Percentiles rank a stretch among this genome's conserved stretches.
Conservation (phyloP, 2,888 invertebrate genomes). For the Drosophila nigritarsus region DNA sequence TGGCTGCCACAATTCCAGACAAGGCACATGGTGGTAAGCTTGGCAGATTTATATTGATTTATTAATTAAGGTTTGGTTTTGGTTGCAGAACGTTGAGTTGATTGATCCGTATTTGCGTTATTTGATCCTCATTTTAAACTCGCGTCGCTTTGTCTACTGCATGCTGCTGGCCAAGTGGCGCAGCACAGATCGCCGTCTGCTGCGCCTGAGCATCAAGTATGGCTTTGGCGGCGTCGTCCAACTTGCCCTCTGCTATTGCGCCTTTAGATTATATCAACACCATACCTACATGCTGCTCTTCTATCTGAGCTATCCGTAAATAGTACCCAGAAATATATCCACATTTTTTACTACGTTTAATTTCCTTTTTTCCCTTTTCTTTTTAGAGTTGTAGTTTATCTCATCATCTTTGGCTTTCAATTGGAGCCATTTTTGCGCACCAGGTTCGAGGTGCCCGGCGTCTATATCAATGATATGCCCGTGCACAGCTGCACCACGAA, state of each 20-base stretch:
- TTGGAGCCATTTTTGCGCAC: conserved; percentile 91
- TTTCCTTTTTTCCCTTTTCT: background rate
- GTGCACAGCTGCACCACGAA: conserved; percentile 92
- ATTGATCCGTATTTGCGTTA: conserved; percentile 95
- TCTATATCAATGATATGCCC: conserved; percentile 87
- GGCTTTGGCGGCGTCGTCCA: conserved; percentile 87
- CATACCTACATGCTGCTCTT: conserved; percentile 92
- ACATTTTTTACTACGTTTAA: background rate
- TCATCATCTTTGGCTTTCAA: conserved; percentile 92
- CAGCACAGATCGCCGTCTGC: conserved; percentile 81
- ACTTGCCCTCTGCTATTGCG: conserved; percentile 88
- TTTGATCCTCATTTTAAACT: conserved; percentile 93
- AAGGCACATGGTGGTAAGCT: conserved; percentile 92
- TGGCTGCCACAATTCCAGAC: conserved; percentile 98
- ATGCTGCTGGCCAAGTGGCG: conserved; percentile 84
- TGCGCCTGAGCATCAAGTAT: conserved; percentile 71
- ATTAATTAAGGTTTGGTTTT: background rate
- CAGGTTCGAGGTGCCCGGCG: conserved; percentile 83
- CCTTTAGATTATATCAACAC: conserved; percentile 90
- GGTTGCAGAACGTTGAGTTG: conserved; percentile 94
- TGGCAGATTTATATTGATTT: background rate
- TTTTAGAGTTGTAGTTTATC: conserved; percentile 90
- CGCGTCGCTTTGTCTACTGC: conserved; percentile 91
- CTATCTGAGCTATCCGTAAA: conserved; percentile 96
- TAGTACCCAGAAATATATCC: background rate